Evolutionary conservation across 2,888 invertebrate species (phyloP).

Genomic region (Napeogenes sylphis): DNA sequence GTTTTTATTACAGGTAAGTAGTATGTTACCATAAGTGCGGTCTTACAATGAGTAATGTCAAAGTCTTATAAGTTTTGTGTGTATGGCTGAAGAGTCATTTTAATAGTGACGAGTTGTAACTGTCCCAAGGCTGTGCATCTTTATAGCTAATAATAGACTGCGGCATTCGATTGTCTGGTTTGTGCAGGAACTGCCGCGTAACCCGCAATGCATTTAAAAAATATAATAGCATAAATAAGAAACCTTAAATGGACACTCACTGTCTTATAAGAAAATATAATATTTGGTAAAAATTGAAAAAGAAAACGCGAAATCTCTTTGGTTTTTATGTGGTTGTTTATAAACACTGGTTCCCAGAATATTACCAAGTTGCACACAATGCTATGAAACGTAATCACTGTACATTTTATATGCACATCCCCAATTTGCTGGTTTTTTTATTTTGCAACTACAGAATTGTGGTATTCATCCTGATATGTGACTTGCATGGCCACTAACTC

Average conservation of each 20-base stretch:
- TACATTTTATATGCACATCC: slow-evolving; percentile 64
- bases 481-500: slow-evolving; percentile 62
- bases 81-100: not conserved
- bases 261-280: slow-evolving; percentile 2
- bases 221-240: slow-evolving; percentile 37
- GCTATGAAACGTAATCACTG: slow-evolving; percentile 48
- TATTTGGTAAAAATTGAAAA: not conserved
- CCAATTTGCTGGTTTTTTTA: slow-evolving; percentile 56
- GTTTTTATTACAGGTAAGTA: slow-evolving; percentile 32
- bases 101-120: not conserved
- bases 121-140: not conserved
- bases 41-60: not conserved
- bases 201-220: slow-evolving; percentile 69
- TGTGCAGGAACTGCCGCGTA: slow-evolving; percentile 59
- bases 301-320: slow-evolving; percentile 12
- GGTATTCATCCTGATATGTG: slow-evolving; percentile 39
- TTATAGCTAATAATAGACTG: slow-evolving; percentile 17
- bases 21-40: not conserved
- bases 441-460: slow-evolving; percentile 59
- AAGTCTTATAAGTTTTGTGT: not conserved
- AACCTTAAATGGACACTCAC: slow-evolving; percentile 16
- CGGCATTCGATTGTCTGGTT: slow-evolving; percentile 23
- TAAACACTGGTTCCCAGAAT: slow-evolving; percentile 9
- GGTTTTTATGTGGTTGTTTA: slow-evolving; percentile 8
- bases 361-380: slow-evolving; percentile 22